phyloP scores from a whole-genome alignment of 2,797 vertebrate genomes.

The Eleutherodactylus coqui region DNA sequence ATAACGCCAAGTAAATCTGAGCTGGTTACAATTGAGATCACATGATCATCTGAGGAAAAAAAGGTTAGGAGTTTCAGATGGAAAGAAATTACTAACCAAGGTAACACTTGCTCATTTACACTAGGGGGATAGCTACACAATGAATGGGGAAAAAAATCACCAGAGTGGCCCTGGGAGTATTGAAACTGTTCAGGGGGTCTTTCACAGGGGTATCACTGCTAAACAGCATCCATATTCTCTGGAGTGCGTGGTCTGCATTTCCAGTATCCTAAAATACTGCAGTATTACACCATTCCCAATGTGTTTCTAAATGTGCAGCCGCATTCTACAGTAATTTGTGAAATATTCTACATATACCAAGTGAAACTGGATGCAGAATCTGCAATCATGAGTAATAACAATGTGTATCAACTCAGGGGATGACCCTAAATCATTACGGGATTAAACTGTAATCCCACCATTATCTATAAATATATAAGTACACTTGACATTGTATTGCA shows the following conservation, averaged over 20 bases:
- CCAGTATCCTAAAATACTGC: neutral
- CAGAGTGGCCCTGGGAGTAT: neutral
- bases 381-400: neutral
- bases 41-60: too few relatives aligned
- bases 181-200: neutral
- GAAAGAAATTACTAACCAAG: too few relatives aligned
- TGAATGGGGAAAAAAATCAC: too few relatives aligned
- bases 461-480: neutral
- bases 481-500: neutral
- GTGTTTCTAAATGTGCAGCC: neutral
- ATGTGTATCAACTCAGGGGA: neutral
- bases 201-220: neutral
- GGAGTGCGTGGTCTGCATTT: neutral
- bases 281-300: neutral
- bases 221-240: neutral
- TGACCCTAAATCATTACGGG: neutral
- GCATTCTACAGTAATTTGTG: neutral
- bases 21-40: too few relatives aligned
- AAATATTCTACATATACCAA: neutral
- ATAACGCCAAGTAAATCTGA: too few relatives aligned
- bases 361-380: constrained; percentile 3
- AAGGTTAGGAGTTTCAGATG: too few relatives aligned
- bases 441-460: neutral
- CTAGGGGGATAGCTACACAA: too few relatives aligned
- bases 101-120: too few relatives aligned